A percentile compares a stretch with the other conserved stretches of the same genome.
Evolutionary conservation across 2,888 invertebrate genomes (phyloP).

Genomic region (Drosophila trichaetosa): DNA sequence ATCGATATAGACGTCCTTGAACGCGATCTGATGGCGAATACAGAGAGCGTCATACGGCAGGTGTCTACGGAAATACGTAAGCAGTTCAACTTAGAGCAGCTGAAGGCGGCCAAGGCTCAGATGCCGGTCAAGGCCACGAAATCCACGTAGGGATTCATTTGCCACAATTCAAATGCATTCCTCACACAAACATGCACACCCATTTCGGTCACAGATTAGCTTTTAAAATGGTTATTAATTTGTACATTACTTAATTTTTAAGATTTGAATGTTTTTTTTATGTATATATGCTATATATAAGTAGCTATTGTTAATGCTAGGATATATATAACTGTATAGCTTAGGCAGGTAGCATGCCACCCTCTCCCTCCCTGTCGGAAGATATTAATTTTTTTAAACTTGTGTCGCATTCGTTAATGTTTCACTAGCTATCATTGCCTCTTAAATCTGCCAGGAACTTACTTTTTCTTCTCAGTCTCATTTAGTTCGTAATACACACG

Average conservation of each 20-base stretch:
- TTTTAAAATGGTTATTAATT: conserved; percentile 19
- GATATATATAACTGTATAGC: background rate
- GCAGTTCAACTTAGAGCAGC: conserved; percentile 78
- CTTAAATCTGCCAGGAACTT: background rate
- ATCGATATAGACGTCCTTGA: conserved; percentile 83
- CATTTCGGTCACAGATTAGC: conserved; percentile 39
- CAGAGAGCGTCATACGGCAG: conserved; percentile 81
- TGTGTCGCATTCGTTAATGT: conserved; percentile 8
- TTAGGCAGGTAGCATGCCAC: background rate
- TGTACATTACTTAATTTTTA: background rate
- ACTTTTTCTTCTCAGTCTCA: background rate
- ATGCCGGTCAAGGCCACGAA: conserved; percentile 60
- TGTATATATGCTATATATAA: conserved; percentile 3
- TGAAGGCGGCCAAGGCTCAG: conserved; percentile 73
- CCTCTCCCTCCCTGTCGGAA: background rate
- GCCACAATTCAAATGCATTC: conserved; percentile 45
- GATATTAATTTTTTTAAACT: background rate
- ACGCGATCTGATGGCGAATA: conserved; percentile 81
- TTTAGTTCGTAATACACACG: conserved; percentile 3
- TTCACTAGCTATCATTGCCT: background rate
- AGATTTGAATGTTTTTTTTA: background rate
- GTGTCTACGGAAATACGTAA: conserved; percentile 81
- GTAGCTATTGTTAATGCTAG: conserved; percentile 4
- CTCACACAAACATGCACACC: conserved; percentile 23
- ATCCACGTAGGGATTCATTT: conserved; percentile 40